These are phyloP conservation scores for Rotaria sp. DNA, from an alignment of 2,888 invertebrate species.

Conservation along the genomic window DNA sequence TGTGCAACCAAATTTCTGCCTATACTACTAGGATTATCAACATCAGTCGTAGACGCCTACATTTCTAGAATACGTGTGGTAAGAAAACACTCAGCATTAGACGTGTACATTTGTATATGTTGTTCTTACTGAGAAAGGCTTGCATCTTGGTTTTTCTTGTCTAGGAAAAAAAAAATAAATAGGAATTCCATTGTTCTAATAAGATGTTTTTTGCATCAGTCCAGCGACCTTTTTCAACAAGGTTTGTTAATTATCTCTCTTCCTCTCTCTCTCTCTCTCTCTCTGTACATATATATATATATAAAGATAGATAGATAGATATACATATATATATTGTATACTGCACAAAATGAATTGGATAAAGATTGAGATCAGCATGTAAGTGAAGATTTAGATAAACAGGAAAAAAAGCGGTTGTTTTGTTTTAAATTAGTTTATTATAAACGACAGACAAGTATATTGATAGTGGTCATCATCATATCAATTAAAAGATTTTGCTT, in stretches of 20 bases:
- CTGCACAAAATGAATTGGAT: too few relatives aligned
- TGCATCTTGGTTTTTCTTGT: background rate
- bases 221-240: background rate
- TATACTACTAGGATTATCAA: background rate
- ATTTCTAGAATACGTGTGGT: background rate
- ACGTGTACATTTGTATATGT: background rate
- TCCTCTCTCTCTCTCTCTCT: too few relatives aligned
- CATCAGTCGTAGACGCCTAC: background rate
- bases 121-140: background rate
- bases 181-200: background rate
- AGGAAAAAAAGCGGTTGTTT: background rate
- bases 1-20: background rate
- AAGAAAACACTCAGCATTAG: background rate
- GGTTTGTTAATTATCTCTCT: background rate
- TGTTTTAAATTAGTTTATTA: background rate
- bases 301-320: too few relatives aligned
- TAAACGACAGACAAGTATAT: background rate
- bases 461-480: background rate
- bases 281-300: too few relatives aligned
- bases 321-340: too few relatives aligned
- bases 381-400: too few relatives aligned
- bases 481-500: background rate
- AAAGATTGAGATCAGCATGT: too few relatives aligned
- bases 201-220: background rate
- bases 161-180: background rate